phyloP scores from a whole-genome alignment of 1,140 invertebrate species.

The Ganaspis sp. region DNA sequence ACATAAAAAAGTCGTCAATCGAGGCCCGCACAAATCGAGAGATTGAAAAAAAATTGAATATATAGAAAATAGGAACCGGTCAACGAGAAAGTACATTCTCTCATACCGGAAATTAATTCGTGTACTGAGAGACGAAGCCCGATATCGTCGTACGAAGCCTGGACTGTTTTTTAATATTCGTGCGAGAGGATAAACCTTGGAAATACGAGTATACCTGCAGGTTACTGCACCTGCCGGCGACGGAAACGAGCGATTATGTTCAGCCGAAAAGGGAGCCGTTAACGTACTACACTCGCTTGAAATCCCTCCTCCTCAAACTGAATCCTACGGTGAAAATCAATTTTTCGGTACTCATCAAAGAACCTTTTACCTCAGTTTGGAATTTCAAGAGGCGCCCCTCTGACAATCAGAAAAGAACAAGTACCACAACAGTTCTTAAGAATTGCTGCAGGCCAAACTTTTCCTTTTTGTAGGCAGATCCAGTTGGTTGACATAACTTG shows the following conservation, averaged over 20 bases:
- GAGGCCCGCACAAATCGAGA: slow-evolving; percentile 5
- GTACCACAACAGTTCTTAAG: neutral
- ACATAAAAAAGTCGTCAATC: neutral
- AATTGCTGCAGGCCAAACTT: neutral
- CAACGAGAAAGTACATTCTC: neutral
- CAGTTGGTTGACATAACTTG: neutral
- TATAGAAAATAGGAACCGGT: neutral
- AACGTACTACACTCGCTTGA: slow-evolving; percentile 1
- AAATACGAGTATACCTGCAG: slow-evolving; percentile 19
- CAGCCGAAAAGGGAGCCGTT: slow-evolving; percentile 8
- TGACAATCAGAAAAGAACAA: neutral
- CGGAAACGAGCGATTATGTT: slow-evolving; percentile 27
- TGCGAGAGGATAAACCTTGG: slow-evolving; percentile 22
- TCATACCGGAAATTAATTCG: slow-evolving; percentile 5
- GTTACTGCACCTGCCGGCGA: slow-evolving; percentile 15
- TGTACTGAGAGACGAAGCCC: neutral
- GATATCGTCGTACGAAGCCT: neutral
- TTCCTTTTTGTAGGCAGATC: neutral
- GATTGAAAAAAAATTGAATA: neutral
- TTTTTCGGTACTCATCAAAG: slow-evolving; percentile 22
- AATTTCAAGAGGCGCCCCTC: neutral
- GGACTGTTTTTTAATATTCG: slow-evolving; percentile 26
- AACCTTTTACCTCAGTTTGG: neutral
- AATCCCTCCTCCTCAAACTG: neutral
- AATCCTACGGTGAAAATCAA: slow-evolving; percentile 29